Base-by-base conservation (phyloP, 1,140 invertebrate species). In the Cardiocondyla obscurior region DNA sequence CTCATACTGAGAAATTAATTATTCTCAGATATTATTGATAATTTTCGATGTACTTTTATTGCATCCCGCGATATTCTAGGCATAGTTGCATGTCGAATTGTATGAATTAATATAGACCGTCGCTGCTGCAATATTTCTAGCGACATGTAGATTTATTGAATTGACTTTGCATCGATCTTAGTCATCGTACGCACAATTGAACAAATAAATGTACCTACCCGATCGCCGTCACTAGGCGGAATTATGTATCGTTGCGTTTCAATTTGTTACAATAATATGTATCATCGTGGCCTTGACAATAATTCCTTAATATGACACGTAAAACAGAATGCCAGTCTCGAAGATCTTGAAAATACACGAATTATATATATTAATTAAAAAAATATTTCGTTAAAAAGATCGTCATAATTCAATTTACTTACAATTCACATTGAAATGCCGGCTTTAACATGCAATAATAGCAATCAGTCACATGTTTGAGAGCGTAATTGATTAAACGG, bases 131-230 rank as follows among this genome's bases (percentile, higher is more conserved):
- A 5, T 81, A 60, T 73, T 84, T 14, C 30, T 42, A 77, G 36
- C 64, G 42, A 83, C 57, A 73, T 46, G 69, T 70, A 67, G 67
- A 85, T 83, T 73, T 87, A 86, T 89, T 86, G 74, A 89, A 90
- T 85, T 74, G 85, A 87, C 85, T 87, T 87, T 87, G 70, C 70
- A 83, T 85, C 39, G 58, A 64, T 60, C 72, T 25, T 44, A 79
- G 73, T 84, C 44, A 86, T 25, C n/a, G 53, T 12, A 0, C 44
- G n/a, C 16, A 49, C 79, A 85, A 84, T 87, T 90, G 81, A 60
- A 73, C 22, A 72, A 85, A 60, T 64, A 89, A 90, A 82, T 77
- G 62, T 14, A 22, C 4, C 7, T 25, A 6, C 10, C 10, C 14
- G 70, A 76, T 76, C 55, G 16, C 14, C 25, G 36, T 44, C 39